These are phyloP conservation scores for Pherbina coryleti DNA, from an alignment of 2,888 invertebrate genomes.

Conservation along the genomic window DNA sequence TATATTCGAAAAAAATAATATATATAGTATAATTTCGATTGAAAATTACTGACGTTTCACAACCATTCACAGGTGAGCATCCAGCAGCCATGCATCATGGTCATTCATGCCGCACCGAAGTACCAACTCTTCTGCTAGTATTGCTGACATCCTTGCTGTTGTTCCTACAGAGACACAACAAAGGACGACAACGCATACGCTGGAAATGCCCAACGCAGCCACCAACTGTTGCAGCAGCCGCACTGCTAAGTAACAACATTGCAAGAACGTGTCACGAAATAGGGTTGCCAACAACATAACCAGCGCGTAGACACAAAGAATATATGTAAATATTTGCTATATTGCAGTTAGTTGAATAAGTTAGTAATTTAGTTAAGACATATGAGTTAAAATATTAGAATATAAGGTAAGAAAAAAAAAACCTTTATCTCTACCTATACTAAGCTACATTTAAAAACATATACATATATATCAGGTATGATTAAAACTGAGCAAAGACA, in stretches of 20 bases:
- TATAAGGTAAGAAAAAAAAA: background rate
- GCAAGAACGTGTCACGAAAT: background rate
- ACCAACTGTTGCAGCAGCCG: constrained; percentile 11
- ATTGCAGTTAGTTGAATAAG: background rate
- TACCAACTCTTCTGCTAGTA: constrained; percentile 56
- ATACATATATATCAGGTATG: background rate
- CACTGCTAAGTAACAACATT: background rate
- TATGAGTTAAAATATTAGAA: background rate
- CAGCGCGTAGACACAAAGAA: constrained; percentile 6
- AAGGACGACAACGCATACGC: constrained; percentile 51
- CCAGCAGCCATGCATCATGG: constrained; percentile 89
- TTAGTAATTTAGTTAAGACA: background rate
- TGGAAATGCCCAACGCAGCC: constrained; percentile 48
- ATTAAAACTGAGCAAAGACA: background rate
- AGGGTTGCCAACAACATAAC: constrained; percentile 34
- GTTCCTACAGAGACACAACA: constrained; percentile 49
- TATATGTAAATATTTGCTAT: constrained; percentile 9
- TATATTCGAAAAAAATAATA: no score
- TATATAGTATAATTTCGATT: no score
- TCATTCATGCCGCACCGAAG: constrained; percentile 60
- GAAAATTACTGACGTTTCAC: background rate
- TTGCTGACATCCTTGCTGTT: constrained; percentile 57
- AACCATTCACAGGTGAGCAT: constrained; percentile 77
- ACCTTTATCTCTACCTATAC: background rate
- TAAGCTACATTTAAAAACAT: background rate